These are phyloP conservation scores for Calameuta idolon DNA, from an alignment of 2,888 invertebrate species.

Conservation along the genomic window DNA sequence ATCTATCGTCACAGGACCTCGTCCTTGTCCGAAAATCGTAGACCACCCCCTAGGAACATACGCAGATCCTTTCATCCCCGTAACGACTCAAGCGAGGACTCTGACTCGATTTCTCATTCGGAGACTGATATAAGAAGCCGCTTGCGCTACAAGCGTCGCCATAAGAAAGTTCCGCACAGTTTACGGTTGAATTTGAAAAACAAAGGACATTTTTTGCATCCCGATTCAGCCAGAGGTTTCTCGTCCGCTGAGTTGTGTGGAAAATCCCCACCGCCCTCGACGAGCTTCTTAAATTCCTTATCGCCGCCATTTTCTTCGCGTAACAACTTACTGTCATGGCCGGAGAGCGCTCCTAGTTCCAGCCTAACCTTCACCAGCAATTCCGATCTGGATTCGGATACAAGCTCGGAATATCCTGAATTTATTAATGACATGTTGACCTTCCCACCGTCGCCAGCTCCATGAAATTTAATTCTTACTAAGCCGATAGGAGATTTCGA, in stretches of 20 bases:
- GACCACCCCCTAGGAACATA: constrained; percentile 51
- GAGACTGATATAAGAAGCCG: constrained; percentile 70
- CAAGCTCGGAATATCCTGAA: constrained; percentile 65
- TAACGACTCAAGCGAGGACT: constrained; percentile 63
- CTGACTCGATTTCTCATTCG: constrained; percentile 69
- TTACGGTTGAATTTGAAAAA: constrained; percentile 66
- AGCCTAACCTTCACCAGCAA: constrained; percentile 65
- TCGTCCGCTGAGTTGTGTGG: constrained; percentile 56
- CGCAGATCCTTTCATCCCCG: constrained; percentile 60
- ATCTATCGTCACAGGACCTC: constrained; percentile 59
- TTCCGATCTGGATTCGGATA: constrained; percentile 63
- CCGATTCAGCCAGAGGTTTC: constrained; percentile 55
- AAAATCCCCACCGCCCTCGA: constrained; percentile 71
- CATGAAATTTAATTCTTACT: constrained; percentile 36
- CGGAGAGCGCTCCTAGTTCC: constrained; percentile 63
- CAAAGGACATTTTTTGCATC: constrained; percentile 60
- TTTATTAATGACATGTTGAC: constrained; percentile 63
- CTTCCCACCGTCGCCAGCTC: constrained; percentile 64
- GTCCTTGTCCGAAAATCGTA: constrained; percentile 58
- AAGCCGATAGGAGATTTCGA: not conserved
- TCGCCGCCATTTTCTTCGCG: constrained; percentile 68
- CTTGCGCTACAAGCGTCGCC: constrained; percentile 54
- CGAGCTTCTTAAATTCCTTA: constrained; percentile 70
- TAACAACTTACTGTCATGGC: constrained; percentile 59
- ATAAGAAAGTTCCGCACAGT: constrained; percentile 60